Percentiles rank a stretch among this genome's conserved stretches.
phyloP scores from a whole-genome alignment of 2,113 vertebrate species.

The Ia io region DNA sequence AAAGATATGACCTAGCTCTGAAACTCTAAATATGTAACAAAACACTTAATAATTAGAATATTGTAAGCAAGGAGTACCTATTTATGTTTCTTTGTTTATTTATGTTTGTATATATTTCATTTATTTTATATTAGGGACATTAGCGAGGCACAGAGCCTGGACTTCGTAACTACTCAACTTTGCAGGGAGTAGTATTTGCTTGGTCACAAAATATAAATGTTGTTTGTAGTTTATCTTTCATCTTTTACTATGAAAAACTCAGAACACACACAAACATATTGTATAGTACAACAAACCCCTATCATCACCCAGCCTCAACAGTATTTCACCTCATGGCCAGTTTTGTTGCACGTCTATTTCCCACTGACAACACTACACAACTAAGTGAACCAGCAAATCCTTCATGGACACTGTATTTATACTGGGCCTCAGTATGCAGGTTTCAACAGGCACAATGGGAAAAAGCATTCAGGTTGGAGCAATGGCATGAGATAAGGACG shows the following conservation, averaged over 20 bases:
- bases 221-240: not conserved
- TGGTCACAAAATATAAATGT: not conserved
- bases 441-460: not conserved
- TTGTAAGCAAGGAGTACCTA: not conserved
- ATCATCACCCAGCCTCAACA: not conserved
- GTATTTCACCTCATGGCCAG: not conserved
- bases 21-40: not conserved
- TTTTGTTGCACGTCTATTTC: not conserved
- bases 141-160: not conserved
- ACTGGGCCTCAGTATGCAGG: not conserved
- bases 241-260: not conserved
- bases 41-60: not conserved
- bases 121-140: not conserved
- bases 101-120: not conserved
- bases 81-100: not conserved
- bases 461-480: not conserved
- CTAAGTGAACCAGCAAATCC: slow-evolving; percentile 34
- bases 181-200: not conserved
- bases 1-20: not conserved
- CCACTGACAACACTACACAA: not conserved
- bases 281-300: not conserved
- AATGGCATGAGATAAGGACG: not conserved
- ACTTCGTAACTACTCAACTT: not conserved
- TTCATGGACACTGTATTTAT: slow-evolving; percentile 27
- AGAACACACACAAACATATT: not conserved